Percentiles rank a stretch among this genome's conserved stretches.
phyloP scores from a whole-genome alignment of 2,888 invertebrate species.

The Platypus cylindrus region DNA sequence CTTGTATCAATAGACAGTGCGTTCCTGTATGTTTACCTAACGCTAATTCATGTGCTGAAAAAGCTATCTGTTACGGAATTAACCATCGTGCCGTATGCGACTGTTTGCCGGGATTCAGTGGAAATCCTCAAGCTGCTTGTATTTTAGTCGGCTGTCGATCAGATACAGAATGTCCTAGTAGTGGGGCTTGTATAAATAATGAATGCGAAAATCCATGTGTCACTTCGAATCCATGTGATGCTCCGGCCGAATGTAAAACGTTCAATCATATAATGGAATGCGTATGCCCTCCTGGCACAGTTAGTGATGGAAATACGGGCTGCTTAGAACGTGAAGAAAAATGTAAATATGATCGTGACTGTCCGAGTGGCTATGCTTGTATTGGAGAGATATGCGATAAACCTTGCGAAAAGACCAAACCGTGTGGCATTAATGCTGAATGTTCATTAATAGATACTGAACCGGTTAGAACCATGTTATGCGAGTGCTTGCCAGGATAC shows the following conservation, averaged over 20 bases:
- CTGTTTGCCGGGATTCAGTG: slow-evolving; percentile 68
- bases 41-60: slow-evolving; percentile 57
- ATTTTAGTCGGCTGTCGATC: slow-evolving; percentile 67
- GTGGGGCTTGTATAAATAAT: slow-evolving; percentile 68
- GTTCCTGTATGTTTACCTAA: slow-evolving; percentile 66
- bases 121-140: slow-evolving; percentile 69
- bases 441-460: slow-evolving; percentile 70
- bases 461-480: slow-evolving; percentile 79
- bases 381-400: slow-evolving; percentile 70
- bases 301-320: slow-evolving; percentile 48
- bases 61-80: slow-evolving; percentile 67
- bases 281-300: slow-evolving; percentile 64
- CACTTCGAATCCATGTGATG: slow-evolving; percentile 52
- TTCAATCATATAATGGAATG: slow-evolving; percentile 68
- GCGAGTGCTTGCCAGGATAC: slow-evolving; percentile 75
- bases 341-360: slow-evolving; percentile 69
- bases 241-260: slow-evolving; percentile 61
- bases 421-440: slow-evolving; percentile 69
- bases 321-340: slow-evolving; percentile 48
- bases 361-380: slow-evolving; percentile 72
- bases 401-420: slow-evolving; percentile 65
- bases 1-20: slow-evolving; percentile 73
- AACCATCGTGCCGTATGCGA: slow-evolving; percentile 74
- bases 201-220: slow-evolving; percentile 70
- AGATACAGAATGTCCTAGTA: slow-evolving; percentile 68